A percentile compares a stretch with the other conserved stretches of the same genome.
Evolutionary conservation across 2,888 invertebrate species (phyloP).

Genomic region (Metellina segmentata): DNA sequence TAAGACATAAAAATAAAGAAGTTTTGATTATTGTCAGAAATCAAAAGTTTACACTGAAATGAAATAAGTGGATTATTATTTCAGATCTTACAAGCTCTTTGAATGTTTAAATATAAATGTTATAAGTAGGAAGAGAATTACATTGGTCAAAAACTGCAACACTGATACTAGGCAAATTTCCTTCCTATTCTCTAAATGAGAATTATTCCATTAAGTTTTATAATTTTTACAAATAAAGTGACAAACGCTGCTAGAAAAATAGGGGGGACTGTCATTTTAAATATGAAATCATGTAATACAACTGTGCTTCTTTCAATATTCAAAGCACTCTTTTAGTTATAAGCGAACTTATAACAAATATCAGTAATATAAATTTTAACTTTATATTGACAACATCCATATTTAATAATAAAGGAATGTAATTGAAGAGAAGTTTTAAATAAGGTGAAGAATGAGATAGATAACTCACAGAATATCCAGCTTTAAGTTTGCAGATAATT

Average conservation of each 20-base stretch:
- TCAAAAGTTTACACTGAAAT: neutral
- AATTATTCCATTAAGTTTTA: neutral
- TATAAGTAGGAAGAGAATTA: constrained; percentile 4
- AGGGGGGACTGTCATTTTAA: neutral
- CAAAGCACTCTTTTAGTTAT: neutral
- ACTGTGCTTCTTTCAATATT: neutral
- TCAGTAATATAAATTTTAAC: neutral
- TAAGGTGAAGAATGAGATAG: neutral
- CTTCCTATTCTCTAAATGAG: neutral
- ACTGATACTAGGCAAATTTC: neutral
- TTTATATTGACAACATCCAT: neutral
- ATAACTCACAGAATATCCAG: neutral
- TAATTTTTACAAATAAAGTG: neutral
- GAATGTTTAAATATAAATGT: constrained; percentile 24
- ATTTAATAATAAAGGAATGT: neutral
- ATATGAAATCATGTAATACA: neutral
- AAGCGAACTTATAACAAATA: neutral
- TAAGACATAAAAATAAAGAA: neutral
- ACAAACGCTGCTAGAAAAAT: neutral
- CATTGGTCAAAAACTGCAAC: neutral
- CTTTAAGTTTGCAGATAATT: too few species aligned
- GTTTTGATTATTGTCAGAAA: neutral
- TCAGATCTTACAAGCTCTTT: constrained; percentile 44
- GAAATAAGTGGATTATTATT: neutral
- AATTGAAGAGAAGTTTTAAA: neutral